Conservation (phyloP, 2,797 vertebrate species). For the Pagetopsis macropterus region DNA sequence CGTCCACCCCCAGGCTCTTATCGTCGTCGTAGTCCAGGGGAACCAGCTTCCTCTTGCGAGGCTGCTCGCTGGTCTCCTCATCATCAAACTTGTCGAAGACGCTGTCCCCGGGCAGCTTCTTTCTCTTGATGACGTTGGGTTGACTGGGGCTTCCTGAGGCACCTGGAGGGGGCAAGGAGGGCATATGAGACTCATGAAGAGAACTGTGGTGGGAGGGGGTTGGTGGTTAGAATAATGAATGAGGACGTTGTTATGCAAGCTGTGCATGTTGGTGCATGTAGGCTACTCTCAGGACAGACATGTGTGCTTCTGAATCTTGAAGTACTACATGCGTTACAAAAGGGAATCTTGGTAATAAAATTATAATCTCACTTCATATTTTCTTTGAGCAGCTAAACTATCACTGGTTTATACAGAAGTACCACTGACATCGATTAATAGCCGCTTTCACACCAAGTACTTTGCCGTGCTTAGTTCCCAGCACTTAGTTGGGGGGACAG, state of each 20-base stretch:
- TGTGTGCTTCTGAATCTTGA: background rate
- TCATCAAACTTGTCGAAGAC: conserved; percentile 98
- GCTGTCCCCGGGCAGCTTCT: conserved; percentile 97
- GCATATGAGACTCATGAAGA: background rate
- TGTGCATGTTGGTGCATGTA: background rate
- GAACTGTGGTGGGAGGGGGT: background rate
- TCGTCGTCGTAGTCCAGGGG: conserved; percentile 98
- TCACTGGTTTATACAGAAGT: no score
- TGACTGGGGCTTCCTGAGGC: conserved; percentile 94
- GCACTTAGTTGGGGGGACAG: no score
- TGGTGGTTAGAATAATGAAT: background rate
- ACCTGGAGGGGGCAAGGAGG: conserved; percentile 74
- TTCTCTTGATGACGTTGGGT: conserved; percentile 91
- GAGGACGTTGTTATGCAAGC: no score
- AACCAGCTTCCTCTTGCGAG: conserved; percentile 95
- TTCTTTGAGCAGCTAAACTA: background rate
- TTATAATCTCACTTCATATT: background rate
- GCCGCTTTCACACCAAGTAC: no score
- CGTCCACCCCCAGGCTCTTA: conserved; percentile 84
- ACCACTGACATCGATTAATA: no score
- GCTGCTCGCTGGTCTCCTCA: conserved; percentile 94
- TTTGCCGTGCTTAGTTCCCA: no score
- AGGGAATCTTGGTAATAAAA: background rate
- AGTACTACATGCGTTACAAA: background rate
- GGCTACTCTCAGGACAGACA: background rate